These are phyloP conservation scores for Aphis craccivora DNA, from an alignment of 1,140 invertebrate species.

Conservation along the genomic window DNA sequence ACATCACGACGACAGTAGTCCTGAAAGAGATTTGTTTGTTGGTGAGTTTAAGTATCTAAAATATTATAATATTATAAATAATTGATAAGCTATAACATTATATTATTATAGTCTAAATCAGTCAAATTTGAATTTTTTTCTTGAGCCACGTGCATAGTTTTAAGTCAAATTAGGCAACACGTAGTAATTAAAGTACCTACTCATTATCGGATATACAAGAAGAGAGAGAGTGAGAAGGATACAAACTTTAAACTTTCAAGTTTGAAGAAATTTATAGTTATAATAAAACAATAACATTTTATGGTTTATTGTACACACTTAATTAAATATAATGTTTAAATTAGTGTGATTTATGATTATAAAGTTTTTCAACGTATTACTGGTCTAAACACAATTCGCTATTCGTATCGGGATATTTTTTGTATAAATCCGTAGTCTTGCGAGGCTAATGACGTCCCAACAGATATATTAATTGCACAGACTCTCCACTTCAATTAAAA, in stretches of 20 bases:
- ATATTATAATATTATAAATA: not conserved
- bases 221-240: not conserved
- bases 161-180: not conserved
- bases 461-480: not conserved
- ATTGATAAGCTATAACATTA: not conserved
- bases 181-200: not conserved
- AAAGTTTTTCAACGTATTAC: not conserved
- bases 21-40: constrained; percentile 76
- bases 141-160: not conserved
- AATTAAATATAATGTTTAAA: not conserved
- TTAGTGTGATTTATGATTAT: not conserved
- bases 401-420: not conserved
- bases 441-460: not conserved
- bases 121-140: not conserved
- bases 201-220: not conserved
- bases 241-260: too few relatives aligned
- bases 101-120: not conserved
- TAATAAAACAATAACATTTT: not conserved
- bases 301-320: too few relatives aligned
- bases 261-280: not conserved
- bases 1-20: constrained; percentile 81
- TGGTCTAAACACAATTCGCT: too few relatives aligned
- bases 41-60: constrained; percentile 61
- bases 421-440: accelerated
- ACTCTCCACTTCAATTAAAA: not conserved